Conservation (phyloP, 1,140 invertebrate genomes). For the Stratiolaelaps scimitus region DNA sequence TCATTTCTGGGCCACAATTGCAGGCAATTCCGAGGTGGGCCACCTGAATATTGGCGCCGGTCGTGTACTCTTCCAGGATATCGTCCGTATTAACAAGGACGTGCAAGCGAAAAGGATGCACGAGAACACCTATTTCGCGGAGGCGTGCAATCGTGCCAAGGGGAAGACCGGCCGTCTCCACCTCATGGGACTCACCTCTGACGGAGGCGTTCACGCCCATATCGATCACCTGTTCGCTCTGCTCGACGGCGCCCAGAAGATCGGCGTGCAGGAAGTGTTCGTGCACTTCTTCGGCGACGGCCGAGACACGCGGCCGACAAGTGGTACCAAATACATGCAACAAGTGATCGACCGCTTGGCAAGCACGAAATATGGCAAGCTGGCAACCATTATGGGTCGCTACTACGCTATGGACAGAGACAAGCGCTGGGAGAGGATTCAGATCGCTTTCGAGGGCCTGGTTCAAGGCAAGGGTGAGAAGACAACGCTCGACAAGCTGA, state of each 20-base stretch:
- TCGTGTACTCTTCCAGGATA: slow-evolving; percentile 46
- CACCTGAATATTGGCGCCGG: slow-evolving; percentile 48
- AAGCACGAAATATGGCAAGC: slow-evolving; percentile 40
- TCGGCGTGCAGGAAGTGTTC: slow-evolving; percentile 42
- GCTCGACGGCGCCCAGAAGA: slow-evolving; percentile 40
- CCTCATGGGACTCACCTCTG: slow-evolving; percentile 43
- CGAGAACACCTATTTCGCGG: slow-evolving; percentile 40
- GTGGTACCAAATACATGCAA: slow-evolving; percentile 38
- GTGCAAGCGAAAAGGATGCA: slow-evolving; percentile 40
- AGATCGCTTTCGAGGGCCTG: slow-evolving; percentile 45
- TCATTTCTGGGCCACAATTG: no score
- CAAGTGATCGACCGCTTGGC: slow-evolving; percentile 33
- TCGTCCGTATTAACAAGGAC: slow-evolving; percentile 44
- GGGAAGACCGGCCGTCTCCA: slow-evolving; percentile 40
- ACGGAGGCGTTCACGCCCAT: slow-evolving; percentile 46
- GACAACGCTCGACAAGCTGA: slow-evolving; percentile 36
- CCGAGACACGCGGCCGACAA: slow-evolving; percentile 44
- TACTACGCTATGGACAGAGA: slow-evolving; percentile 49
- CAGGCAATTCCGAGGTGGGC: slow-evolving; percentile 45
- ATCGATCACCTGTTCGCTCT: slow-evolving; percentile 45
- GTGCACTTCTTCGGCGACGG: slow-evolving; percentile 46
- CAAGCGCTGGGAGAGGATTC: slow-evolving; percentile 43
- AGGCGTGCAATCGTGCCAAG: slow-evolving; percentile 41
- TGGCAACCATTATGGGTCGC: slow-evolving; percentile 44
- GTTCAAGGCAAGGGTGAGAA: slow-evolving; percentile 42